phyloP scores from a whole-genome alignment of 1,140 invertebrate species.

The Drosophila saltans region DNA sequence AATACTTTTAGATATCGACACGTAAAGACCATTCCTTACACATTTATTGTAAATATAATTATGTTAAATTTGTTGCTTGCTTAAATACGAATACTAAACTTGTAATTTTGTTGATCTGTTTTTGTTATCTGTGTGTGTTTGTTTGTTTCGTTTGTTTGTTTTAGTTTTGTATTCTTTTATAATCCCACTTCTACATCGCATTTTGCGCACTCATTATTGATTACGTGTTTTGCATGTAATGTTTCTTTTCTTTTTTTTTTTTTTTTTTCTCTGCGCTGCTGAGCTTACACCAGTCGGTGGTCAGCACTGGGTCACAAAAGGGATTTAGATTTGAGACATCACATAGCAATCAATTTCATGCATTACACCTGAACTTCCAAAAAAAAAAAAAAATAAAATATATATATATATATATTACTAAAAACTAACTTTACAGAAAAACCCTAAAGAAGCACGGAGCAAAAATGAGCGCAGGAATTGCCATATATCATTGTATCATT shows the following conservation, averaged over 20 bases:
- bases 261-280: conserved; percentile 14
- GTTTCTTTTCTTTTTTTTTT: not conserved
- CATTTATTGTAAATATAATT: conserved; percentile 82
- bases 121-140: conserved; percentile 35
- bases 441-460: conserved; percentile 64
- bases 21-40: conserved; percentile 78
- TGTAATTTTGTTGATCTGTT: conserved; percentile 84
- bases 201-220: conserved; percentile 13
- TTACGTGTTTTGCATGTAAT: not conserved
- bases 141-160: conserved; percentile 33
- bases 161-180: conserved; percentile 37
- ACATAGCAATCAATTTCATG: conserved; percentile 67
- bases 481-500: conserved; percentile 36
- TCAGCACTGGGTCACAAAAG: conserved; percentile 72
- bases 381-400: conserved; percentile 13
- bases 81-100: conserved; percentile 85
- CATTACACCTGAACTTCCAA: conserved; percentile 68
- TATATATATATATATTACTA: conserved; percentile 26
- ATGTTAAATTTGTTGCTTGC: conserved; percentile 80
- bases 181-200: conserved; percentile 38
- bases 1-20: conserved; percentile 64
- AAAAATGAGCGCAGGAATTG: conserved; percentile 51
- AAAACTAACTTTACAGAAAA: conserved; percentile 73
- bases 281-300: conserved; percentile 54
- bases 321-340: conserved; percentile 74